Percentiles rank a stretch among this genome's conserved stretches.
Evolutionary conservation across 2,113 vertebrate species (phyloP).

Genomic region (Crotalus tigris): DNA sequence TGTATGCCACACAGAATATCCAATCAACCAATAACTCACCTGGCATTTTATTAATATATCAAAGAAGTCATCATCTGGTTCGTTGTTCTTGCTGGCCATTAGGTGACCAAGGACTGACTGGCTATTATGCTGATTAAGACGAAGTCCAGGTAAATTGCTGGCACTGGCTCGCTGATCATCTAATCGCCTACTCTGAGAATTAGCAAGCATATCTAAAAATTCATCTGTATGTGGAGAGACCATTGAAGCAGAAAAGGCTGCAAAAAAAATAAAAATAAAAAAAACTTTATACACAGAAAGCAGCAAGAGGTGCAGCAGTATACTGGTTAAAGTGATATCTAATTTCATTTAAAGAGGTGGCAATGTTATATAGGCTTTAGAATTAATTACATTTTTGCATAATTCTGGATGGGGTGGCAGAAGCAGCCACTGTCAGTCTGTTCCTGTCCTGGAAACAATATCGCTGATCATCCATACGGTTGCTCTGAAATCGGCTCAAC

Average conservation of each 20-base stretch:
- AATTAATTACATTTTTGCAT: conserved; percentile 78
- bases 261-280: neutral
- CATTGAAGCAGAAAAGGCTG: conserved; percentile 75
- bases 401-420: conserved; percentile 70
- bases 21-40: conserved; percentile 58
- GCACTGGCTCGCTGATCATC: conserved; percentile 83
- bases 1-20: neutral
- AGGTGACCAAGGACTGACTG: conserved; percentile 78
- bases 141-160: conserved; percentile 81
- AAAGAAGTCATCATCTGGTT: conserved; percentile 92
- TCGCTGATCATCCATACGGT: conserved; percentile 95
- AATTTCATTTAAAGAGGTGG: fast-evolving
- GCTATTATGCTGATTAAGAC: conserved; percentile 69
- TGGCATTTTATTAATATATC: conserved; percentile 93
- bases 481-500: conserved; percentile 94
- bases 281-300: neutral
- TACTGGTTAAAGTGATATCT: neutral
- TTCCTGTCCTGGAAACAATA: conserved; percentile 80
- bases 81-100: conserved; percentile 71
- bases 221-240: conserved; percentile 80
- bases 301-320: neutral
- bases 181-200: conserved; percentile 82
- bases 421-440: conserved; percentile 55
- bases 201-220: conserved; percentile 88
- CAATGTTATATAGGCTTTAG: neutral